phyloP scores from a whole-genome alignment of 2,113 vertebrate genomes.

The Verasper variegatus region DNA sequence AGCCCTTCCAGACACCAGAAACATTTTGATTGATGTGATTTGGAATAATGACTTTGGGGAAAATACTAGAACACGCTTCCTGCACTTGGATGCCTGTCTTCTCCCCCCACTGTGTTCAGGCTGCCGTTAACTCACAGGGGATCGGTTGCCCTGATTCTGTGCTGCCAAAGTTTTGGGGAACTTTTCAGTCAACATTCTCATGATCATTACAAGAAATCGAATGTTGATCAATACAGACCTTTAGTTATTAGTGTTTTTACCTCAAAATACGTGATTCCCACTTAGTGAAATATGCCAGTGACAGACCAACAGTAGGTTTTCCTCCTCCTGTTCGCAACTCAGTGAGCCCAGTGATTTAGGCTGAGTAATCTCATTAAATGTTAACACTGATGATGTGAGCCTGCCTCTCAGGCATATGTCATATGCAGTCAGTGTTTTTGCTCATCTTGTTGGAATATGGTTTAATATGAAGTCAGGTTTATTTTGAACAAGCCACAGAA shows the following conservation, averaged over 20 bases:
- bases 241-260: background rate
- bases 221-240: background rate
- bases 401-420: constrained; percentile 14
- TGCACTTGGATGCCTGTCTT: constrained; percentile 19
- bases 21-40: constrained; percentile 48
- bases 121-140: constrained; percentile 39
- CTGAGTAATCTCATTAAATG: background rate
- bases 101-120: background rate
- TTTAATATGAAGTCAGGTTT: too few relatives aligned
- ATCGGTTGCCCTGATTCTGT: constrained; percentile 58
- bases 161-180: constrained; percentile 28
- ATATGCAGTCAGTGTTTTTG: constrained; percentile 16
- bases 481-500: too few relatives aligned
- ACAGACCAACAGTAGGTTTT: background rate
- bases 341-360: constrained; percentile 1
- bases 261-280: too few relatives aligned
- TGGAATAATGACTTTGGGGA: constrained; percentile 46
- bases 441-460: too few relatives aligned
- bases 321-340: constrained; percentile 22
- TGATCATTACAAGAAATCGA: constrained; percentile 2
- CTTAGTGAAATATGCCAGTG: background rate
- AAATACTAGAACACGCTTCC: constrained; percentile 12
- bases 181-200: constrained; percentile 9
- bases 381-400: constrained; percentile 1
- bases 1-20: constrained; percentile 26